Evolutionary conservation across 2,888 invertebrate genomes (phyloP), one percentile per base, ranked within the genome.

Genomic region (Cistogaster globosa): DNA sequence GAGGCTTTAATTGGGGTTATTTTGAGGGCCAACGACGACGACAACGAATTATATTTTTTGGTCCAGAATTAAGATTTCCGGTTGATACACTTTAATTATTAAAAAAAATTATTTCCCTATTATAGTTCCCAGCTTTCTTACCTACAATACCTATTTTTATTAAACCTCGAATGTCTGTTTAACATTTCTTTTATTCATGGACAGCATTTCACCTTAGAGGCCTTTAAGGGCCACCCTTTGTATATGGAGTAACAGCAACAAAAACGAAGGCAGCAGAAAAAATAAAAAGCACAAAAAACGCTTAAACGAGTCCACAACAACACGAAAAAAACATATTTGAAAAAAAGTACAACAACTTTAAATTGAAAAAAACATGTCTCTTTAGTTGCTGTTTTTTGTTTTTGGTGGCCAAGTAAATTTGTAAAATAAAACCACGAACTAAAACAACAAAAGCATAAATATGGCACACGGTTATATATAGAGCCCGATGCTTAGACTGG

Each of bases 401-500:
- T 48, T 42, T 65, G 42, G 32, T 57, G 76, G 57, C 76, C 76
- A 76, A 67, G 26, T 65, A 45, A 53, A 74, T 58, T 60, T 53
- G 45, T 65, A 45, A 76, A 76, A 32, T 38, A 57, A 81, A 81
- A 77, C 65, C 77, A 53, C 26, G 55, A 51, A 60, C 53, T 60
- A 48, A 75, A 77, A 67, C 26, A 69, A 48, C 22, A 68, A 32
- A 57, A 80, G 79, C 77, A 84, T 78, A 78, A 53, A 77, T 75
- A 71, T 77, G 58, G 68, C 36, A 60, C 68, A 62, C 45, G n/a
- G 38, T 65, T 26, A 26, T 26, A 26, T 72, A 65, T 65, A 36
- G 65, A 71, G 72, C 72, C 79, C 84, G 89, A 87, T 87, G 88
- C 67, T 67, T 87, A 42, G 77, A 60, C 71, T 84, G 77, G 71